These are phyloP conservation scores for Guaruba guarouba DNA, from an alignment of 2,113 vertebrate genomes.

Conservation along the genomic window DNA sequence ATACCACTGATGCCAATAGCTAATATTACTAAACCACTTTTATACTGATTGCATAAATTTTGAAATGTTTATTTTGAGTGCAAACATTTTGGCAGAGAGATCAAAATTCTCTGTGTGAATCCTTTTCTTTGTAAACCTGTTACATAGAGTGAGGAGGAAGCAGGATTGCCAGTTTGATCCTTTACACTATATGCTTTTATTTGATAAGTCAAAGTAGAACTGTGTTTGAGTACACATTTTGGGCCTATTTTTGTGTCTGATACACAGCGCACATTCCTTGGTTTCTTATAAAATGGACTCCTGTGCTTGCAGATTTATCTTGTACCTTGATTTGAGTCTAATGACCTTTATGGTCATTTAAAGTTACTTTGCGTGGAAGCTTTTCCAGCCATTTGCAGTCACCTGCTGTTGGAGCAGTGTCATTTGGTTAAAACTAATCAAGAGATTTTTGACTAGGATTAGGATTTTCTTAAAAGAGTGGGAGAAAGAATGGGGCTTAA, in stretches of 20 bases:
- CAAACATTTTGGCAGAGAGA: not conserved
- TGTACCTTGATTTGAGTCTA: not conserved
- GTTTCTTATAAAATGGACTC: not conserved
- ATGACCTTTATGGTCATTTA: not conserved
- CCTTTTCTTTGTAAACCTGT: not conserved
- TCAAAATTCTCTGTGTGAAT: not conserved
- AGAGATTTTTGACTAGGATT: not conserved
- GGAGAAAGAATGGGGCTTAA: not conserved
- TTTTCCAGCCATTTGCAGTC: not conserved
- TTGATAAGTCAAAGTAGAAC: not conserved
- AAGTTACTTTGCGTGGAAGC: not conserved
- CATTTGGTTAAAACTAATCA: not conserved
- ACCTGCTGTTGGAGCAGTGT: not conserved
- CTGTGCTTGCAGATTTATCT: not conserved
- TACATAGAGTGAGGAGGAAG: not conserved
- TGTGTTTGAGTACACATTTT: not conserved
- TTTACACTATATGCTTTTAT: accelerated
- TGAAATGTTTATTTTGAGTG: not conserved
- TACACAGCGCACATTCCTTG: accelerated
- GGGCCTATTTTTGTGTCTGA: not conserved
- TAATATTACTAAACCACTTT: not conserved
- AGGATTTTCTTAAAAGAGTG: not conserved
- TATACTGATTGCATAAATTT: not conserved
- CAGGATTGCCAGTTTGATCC: not conserved
- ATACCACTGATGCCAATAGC: not conserved